phyloP scores from a whole-genome alignment of 2,113 vertebrate species.

The Xiphias gladius region DNA sequence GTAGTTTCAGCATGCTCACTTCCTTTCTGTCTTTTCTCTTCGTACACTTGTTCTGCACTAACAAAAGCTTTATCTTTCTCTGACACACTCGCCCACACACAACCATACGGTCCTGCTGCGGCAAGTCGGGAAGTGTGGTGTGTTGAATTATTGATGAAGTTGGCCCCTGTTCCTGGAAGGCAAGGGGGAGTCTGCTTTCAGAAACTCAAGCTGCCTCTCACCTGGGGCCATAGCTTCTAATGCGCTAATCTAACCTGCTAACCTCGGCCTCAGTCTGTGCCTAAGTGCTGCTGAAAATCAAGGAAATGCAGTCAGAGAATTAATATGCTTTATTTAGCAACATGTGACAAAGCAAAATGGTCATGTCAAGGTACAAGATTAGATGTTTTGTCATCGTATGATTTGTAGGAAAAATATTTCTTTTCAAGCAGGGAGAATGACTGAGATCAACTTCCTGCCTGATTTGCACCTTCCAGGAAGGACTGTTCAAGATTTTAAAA shows the following conservation, averaged over 20 bases:
- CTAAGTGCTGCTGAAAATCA: constrained; percentile 46
- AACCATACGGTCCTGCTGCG: constrained; percentile 59
- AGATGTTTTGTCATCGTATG: background rate
- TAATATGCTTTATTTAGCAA: constrained; percentile 4
- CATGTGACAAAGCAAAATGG: background rate
- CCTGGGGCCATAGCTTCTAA: constrained; percentile 71
- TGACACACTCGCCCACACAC: constrained; percentile 63
- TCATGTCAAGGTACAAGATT: background rate
- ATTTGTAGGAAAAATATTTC: no score
- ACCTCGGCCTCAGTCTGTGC: constrained; percentile 33
- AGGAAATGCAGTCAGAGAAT: constrained; percentile 23
- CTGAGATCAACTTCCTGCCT: background rate
- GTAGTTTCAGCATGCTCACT: constrained; percentile 3
- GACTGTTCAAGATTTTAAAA: no score
- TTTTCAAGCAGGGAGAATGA: background rate
- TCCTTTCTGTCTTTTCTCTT: constrained; percentile 16
- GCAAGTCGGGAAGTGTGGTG: constrained; percentile 77
- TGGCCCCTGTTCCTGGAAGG: constrained; percentile 83
- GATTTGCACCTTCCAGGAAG: background rate
- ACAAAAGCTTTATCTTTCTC: constrained; percentile 71
- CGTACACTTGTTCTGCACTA: constrained; percentile 53
- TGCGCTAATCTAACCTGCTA: constrained; percentile 59
- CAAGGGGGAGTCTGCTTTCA: constrained; percentile 83
- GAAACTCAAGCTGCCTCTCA: constrained; percentile 83
- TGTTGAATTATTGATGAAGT: constrained; percentile 86